Evolutionary conservation across 2,113 vertebrate genomes (phyloP).

Genomic region (Rousettus leschenaultii): DNA sequence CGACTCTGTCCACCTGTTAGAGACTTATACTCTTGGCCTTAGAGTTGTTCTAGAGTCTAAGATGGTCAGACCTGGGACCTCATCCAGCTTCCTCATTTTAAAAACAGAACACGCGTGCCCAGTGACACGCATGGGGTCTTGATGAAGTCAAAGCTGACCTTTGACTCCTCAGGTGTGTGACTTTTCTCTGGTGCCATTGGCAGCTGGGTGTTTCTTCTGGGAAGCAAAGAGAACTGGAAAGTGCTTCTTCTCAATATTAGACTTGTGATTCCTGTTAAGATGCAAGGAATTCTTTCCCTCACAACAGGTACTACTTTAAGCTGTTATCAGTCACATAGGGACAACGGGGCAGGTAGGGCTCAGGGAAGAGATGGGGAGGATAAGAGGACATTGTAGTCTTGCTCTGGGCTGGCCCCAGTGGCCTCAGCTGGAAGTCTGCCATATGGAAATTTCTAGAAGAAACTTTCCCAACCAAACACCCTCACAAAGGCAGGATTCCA

Average conservation of each 20-base stretch:
- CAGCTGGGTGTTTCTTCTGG: background rate
- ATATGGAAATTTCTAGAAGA: conserved; percentile 46
- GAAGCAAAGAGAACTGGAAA: background rate
- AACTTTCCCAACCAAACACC: conserved; percentile 12
- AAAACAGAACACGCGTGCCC: background rate
- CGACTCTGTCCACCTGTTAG: background rate
- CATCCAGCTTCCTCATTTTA: background rate
- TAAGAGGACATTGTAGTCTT: background rate
- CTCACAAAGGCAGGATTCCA: background rate
- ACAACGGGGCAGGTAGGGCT: background rate
- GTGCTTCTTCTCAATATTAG: background rate
- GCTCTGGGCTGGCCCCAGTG: background rate
- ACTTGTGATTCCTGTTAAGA: background rate
- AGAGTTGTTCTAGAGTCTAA: background rate
- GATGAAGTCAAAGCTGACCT: background rate
- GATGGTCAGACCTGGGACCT: background rate
- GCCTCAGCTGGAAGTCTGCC: background rate
- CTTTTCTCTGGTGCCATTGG: background rate
- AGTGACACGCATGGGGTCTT: accelerated
- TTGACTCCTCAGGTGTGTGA: background rate
- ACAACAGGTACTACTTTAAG: background rate
- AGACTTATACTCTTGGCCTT: background rate
- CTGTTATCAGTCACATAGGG: background rate
- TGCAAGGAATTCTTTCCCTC: background rate
- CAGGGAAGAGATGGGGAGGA: background rate